Base-by-base conservation (phyloP, 2,888 invertebrate genomes). In the Nephrocerus scutellatus region DNA sequence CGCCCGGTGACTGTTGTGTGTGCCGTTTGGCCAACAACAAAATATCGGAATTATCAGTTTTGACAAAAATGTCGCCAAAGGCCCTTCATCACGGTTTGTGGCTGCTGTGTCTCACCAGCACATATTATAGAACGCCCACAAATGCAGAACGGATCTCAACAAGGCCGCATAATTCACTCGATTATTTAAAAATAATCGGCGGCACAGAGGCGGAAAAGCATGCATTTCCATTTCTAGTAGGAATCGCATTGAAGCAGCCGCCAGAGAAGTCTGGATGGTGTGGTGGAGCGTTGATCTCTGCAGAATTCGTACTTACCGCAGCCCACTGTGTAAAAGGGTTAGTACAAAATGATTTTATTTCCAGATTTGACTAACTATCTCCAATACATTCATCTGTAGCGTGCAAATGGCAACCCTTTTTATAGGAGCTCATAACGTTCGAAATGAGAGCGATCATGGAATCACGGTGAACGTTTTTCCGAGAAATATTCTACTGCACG, bases 281-380 rank as follows among this genome's bases (percentile, higher is more conserved):
- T 37, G 65, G 65, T 24, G 65, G 65, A 12, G 62, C 66, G 5
- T 49, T 65, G 31, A 65, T 65, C 47, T 66, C 65, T 30, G 55
- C 56, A 25, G 53, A 63, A 41, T 56, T 54, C 46, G 57, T 66
- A 18, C 48, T 65, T n/a, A 65, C 65, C 6, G 65, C 65, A 3
- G 65, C 65, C 3, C 65, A 65, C 41, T 65, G 65, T 48, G 63
- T 66, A 36, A 62, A 66, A 45, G 62, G 56, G 65, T 66, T 53
- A 36, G 55, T 10, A 26, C 15, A 19, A 8, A 5, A 13, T 24
- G n/a, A 8, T 18, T 30, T 6, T 24, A n/a, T n/a, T n/a, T n/a
- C n/a, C n/a, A n/a, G n/a, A n/a, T n/a, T n/a, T n/a, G n/a, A n/a
- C n/a, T n/a, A n/a, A n/a, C n/a, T n/a, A n/a, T n/a, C n/a, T n/a